Evolutionary conservation across 1,140 invertebrate species (phyloP).

Genomic region (Coboldia fuscipes): DNA sequence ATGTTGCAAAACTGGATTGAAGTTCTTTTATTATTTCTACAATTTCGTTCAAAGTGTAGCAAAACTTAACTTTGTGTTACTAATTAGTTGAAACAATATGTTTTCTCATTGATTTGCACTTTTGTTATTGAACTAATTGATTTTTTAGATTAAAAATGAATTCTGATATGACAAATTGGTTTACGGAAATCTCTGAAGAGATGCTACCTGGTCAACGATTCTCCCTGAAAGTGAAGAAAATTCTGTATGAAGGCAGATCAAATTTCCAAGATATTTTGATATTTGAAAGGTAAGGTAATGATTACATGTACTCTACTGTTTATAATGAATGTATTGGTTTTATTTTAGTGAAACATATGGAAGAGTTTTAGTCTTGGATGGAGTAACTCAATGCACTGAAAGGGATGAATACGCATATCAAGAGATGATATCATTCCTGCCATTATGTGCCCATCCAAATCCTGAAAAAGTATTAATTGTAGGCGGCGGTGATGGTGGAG

Average conservation of each 20-base stretch:
- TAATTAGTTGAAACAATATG: too few relatives aligned
- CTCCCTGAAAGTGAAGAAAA: constrained; percentile 68
- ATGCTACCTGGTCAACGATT: constrained; percentile 84
- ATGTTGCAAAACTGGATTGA: too few relatives aligned
- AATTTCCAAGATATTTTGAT: constrained; percentile 79
- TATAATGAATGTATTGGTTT: constrained; percentile 2
- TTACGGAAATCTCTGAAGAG: constrained; percentile 66
- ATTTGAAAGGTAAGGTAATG: constrained; percentile 56
- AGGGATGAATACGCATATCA: constrained; percentile 95
- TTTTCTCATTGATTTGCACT: too few relatives aligned
- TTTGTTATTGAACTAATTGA: too few relatives aligned
- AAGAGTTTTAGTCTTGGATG: constrained; percentile 75
- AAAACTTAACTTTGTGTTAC: too few relatives aligned
- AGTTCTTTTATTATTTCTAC: too few relatives aligned
- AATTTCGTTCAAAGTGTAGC: too few relatives aligned
- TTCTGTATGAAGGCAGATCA: constrained; percentile 66
- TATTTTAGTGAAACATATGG: constrained; percentile 67
- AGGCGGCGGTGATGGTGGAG: constrained; percentile 81
- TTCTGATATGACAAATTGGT: too few relatives aligned
- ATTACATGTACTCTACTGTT: too few relatives aligned
- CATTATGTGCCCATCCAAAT: constrained; percentile 74
- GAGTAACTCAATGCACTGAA: constrained; percentile 92
- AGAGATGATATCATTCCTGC: constrained; percentile 94
- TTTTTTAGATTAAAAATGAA: too few relatives aligned
- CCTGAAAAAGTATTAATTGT: constrained; percentile 89